phyloP scores from a whole-genome alignment of 2,113 vertebrate genomes.

The Corynorhinus townsendii region DNA sequence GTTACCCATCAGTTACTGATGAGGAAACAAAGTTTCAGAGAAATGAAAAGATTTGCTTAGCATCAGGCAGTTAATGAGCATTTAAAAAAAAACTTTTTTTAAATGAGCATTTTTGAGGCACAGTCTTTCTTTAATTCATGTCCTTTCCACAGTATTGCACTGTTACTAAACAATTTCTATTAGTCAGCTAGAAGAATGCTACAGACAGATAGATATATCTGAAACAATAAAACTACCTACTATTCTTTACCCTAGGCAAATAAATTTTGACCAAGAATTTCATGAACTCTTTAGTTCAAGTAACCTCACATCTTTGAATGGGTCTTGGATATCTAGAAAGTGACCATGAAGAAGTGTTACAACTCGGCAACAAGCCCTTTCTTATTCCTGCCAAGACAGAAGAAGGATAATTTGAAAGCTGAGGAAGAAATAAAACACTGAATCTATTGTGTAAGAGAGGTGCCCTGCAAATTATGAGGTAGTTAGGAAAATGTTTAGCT shows the following conservation, averaged over 20 bases:
- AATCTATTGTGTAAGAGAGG: neutral
- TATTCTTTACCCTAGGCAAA: neutral
- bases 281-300: neutral
- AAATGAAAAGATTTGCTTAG: neutral
- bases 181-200: neutral
- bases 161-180: neutral
- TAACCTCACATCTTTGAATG: neutral
- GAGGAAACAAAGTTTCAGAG: neutral
- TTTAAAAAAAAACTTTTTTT: neutral
- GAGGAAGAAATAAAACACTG: neutral
- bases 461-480: neutral
- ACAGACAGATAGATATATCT: neutral
- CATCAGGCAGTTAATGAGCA: neutral
- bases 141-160: neutral
- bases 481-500: slow-evolving; percentile 9
- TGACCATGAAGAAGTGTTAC: neutral
- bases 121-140: neutral
- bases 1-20: neutral
- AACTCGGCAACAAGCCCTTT: neutral
- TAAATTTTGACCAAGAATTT: neutral
- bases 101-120: neutral
- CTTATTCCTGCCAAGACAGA: neutral
- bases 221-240: neutral
- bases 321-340: neutral
- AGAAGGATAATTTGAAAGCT: neutral